These are phyloP conservation scores for Hystrix brachyura DNA, from an alignment of 2,113 vertebrate species.

Conservation along the genomic window DNA sequence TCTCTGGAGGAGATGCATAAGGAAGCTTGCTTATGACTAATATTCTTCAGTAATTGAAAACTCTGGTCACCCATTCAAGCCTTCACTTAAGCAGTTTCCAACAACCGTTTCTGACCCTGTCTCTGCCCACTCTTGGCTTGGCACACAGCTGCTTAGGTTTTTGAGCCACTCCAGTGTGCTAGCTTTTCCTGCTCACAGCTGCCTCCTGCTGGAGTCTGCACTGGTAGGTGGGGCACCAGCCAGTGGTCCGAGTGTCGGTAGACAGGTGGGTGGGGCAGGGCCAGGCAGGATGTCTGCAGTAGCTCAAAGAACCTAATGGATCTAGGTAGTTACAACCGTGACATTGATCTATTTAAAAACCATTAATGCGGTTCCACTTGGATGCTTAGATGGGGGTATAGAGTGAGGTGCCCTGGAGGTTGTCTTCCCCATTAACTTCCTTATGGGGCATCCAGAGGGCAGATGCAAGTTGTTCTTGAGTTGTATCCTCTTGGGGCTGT, in stretches of 20 bases:
- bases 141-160: slow-evolving; percentile 73
- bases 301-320: background rate
- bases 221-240: background rate
- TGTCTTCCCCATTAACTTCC: background rate
- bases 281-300: background rate
- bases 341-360: slow-evolving; percentile 13
- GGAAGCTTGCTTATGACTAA: slow-evolving; percentile 58
- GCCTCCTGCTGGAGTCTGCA: background rate
- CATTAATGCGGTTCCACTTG: background rate
- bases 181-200: slow-evolving; percentile 63
- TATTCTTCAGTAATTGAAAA: slow-evolving; percentile 30
- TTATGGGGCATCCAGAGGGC: background rate
- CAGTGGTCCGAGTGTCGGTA: background rate
- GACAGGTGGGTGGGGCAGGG: background rate
- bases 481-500: slow-evolving; percentile 81
- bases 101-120: slow-evolving; percentile 58
- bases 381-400: background rate
- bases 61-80: background rate
- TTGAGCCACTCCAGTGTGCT: slow-evolving; percentile 58
- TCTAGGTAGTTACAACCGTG: background rate
- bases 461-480: slow-evolving; percentile 46
- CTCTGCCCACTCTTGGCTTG: slow-evolving; percentile 71
- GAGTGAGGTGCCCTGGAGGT: background rate
- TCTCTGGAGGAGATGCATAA: slow-evolving; percentile 27
- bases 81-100: slow-evolving; percentile 43